These are phyloP conservation scores for Heterotis niloticus DNA, from an alignment of 2,113 vertebrate species.

Conservation along the genomic window DNA sequence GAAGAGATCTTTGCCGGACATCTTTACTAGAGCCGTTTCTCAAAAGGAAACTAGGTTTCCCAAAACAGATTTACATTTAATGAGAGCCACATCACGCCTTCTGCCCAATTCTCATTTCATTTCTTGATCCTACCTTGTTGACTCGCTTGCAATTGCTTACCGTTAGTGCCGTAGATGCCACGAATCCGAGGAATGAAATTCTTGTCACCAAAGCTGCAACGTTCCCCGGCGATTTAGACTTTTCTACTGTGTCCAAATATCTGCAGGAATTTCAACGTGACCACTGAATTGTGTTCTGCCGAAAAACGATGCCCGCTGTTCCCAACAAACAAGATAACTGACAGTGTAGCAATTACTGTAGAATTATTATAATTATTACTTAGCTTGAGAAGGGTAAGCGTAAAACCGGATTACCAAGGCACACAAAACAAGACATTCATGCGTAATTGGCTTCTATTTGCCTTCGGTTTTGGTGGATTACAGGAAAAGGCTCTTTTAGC, in stretches of 20 bases:
- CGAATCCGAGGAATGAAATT: no score
- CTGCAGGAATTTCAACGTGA: neutral
- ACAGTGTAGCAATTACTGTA: conserved; percentile 3
- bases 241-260: neutral
- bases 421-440: conserved; percentile 15
- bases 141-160: no score
- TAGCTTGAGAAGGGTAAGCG: conserved; percentile 13
- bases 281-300: neutral
- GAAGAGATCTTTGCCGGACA: no score
- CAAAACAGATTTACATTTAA: no score
- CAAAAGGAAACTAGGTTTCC: no score
- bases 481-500: neutral
- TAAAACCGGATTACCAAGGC: neutral
- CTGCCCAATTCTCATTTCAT: no score
- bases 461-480: conserved; percentile 3
- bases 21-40: no score
- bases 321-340: neutral
- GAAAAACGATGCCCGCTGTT: neutral
- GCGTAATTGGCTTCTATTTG: neutral
- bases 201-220: no score
- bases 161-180: no score
- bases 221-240: no score
- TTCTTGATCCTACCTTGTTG: no score
- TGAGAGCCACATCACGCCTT: no score
- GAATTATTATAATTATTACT: conserved; percentile 25